A percentile compares a stretch with the other conserved stretches of the same genome.
Evolutionary conservation across 2,888 invertebrate genomes (phyloP).

Genomic region (Argynnis bischoffii): DNA sequence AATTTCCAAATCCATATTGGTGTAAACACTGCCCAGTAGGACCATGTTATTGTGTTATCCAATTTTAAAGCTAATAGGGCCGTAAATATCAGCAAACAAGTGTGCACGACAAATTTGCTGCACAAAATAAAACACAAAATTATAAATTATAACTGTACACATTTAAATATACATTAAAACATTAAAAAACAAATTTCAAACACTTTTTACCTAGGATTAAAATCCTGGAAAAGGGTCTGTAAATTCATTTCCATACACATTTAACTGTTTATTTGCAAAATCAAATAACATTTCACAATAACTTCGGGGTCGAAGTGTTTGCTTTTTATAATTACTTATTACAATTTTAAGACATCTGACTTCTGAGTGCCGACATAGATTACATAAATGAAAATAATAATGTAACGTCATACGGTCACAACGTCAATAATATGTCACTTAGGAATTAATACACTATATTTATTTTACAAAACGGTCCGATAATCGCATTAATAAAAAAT

Average conservation of each 20-base stretch:
- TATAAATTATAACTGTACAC: constrained; percentile 3
- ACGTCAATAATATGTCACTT: too few species aligned
- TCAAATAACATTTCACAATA: constrained; percentile 34
- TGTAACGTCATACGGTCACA: too few species aligned
- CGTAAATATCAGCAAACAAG: constrained; percentile 95
- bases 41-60: constrained; percentile 95
- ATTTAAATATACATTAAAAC: neutral
- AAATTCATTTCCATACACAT: constrained; percentile 89
- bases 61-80: constrained; percentile 94
- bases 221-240: constrained; percentile 94
- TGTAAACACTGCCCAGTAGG: constrained; percentile 97
- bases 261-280: constrained; percentile 53
- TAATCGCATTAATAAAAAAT: too few species aligned
- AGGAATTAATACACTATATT: too few species aligned
- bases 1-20: constrained; percentile 99
- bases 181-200: neutral
- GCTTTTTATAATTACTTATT: too few species aligned
- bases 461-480: too few species aligned
- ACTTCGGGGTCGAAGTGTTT: constrained; percentile 24
- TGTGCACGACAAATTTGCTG: constrained; percentile 98
- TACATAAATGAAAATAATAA: too few species aligned
- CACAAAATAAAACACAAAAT: constrained; percentile 30
- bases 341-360: too few species aligned
- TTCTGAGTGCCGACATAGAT: too few species aligned
- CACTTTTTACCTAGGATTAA: constrained; percentile 90